A percentile compares a stretch with the other conserved stretches of the same genome.
These are phyloP conservation scores for Yponomeuta cagnagella DNA, from an alignment of 2,888 invertebrate species.

Conservation along the genomic window DNA sequence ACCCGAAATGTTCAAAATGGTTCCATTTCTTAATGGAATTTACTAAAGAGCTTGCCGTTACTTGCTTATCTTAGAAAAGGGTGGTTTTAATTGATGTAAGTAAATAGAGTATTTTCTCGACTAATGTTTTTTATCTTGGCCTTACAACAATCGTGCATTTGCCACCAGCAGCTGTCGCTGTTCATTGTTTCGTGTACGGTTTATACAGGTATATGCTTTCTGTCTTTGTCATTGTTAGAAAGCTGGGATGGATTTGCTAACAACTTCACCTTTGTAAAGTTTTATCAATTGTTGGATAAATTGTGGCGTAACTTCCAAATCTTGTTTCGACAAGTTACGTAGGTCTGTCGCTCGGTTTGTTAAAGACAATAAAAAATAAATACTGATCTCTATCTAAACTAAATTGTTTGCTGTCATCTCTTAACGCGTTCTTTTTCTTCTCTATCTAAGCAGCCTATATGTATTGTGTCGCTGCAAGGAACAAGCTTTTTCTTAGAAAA, in stretches of 20 bases:
- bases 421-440: too few relatives aligned
- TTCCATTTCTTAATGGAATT: constrained; percentile 13
- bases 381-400: too few relatives aligned
- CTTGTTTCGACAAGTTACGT: not conserved
- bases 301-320: not conserved
- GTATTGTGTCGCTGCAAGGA: too few relatives aligned
- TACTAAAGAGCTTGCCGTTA: not conserved
- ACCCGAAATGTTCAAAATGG: constrained; percentile 8
- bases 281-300: not conserved
- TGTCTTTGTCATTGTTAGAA: not conserved
- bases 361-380: too few relatives aligned
- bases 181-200: not conserved
- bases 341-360: not conserved
- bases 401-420: too few relatives aligned
- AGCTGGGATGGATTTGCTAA: not conserved
- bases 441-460: too few relatives aligned
- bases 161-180: not conserved
- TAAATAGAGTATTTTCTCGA: not conserved
- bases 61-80: not conserved
- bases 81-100: not conserved
- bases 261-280: not conserved
- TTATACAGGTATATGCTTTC: not conserved
- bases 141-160: not conserved
- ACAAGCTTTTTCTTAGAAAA: too few relatives aligned
- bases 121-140: not conserved